Percentiles rank a stretch among this genome's conserved stretches.
Evolutionary conservation across 2,797 vertebrate genomes (phyloP).

Genomic region (Silurus aristotelis): DNA sequence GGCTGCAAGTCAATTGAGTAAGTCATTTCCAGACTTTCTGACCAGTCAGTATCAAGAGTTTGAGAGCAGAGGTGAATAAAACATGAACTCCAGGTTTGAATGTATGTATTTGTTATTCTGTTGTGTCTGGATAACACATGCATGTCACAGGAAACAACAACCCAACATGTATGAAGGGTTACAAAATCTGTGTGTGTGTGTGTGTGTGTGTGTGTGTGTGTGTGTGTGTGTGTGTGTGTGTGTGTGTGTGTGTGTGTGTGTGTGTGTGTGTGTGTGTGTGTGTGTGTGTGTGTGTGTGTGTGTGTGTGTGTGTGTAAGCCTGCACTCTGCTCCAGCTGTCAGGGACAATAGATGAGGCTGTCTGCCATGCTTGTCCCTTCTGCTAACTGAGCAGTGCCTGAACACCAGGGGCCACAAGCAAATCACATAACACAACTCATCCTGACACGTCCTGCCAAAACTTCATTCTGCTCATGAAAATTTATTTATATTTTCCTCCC

Average conservation of each 20-base stretch:
- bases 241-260: not conserved
- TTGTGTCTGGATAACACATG: conserved; percentile 16
- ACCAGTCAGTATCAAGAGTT: not conserved
- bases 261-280: not conserved
- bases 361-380: conserved; percentile 37
- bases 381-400: conserved; percentile 47
- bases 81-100: not conserved
- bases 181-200: not conserved
- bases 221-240: not conserved
- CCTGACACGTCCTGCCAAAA: conserved; percentile 54
- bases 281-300: not conserved
- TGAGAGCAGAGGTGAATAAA: not conserved
- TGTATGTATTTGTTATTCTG: not conserved
- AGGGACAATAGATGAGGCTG: conserved; percentile 52
- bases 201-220: not conserved
- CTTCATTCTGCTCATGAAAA: conserved; percentile 65
- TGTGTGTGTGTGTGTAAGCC: conserved; percentile 15
- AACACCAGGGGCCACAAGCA: conserved; percentile 54
- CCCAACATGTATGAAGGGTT: not conserved
- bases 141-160: conserved; percentile 16
- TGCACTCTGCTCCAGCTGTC: conserved; percentile 32
- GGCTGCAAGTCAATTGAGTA: not conserved
- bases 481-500: conserved; percentile 64
- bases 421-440: conserved; percentile 65
- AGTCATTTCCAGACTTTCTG: not conserved